Evolutionary conservation across 2,888 invertebrate genomes (phyloP).

Genomic region (Nomada flava): DNA sequence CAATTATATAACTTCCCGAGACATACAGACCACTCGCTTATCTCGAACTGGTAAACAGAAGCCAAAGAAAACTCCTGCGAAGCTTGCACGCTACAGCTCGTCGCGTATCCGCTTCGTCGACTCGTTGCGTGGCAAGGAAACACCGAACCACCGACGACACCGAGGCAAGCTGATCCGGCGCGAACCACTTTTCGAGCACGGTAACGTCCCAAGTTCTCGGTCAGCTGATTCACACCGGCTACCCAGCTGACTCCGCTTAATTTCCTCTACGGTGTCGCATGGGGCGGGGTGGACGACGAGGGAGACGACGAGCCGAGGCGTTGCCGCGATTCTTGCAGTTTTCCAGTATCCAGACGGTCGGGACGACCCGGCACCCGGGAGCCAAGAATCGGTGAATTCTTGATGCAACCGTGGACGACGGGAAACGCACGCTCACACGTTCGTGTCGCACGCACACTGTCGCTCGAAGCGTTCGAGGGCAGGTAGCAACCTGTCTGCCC

Average conservation of each 20-base stretch:
- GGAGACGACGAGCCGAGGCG: neutral
- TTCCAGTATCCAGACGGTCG: slow-evolving; percentile 51
- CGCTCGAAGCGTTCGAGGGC: slow-evolving; percentile 56
- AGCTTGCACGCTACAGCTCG: neutral
- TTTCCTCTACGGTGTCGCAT: slow-evolving; percentile 39
- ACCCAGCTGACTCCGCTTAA: slow-evolving; percentile 67
- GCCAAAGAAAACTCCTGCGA: neutral
- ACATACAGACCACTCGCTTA: neutral
- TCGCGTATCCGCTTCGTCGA: no score
- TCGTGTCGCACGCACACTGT: slow-evolving; percentile 3
- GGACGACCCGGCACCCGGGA: slow-evolving; percentile 33
- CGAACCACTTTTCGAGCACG: slow-evolving; percentile 36
- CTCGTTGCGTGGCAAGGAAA: neutral
- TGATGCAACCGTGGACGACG: slow-evolving; percentile 3
- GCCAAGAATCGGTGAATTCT: slow-evolving; percentile 27
- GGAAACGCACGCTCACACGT: slow-evolving; percentile 15
- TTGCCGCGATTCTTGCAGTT: slow-evolving; percentile 43
- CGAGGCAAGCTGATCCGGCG: neutral
- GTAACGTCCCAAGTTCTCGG: slow-evolving; percentile 56
- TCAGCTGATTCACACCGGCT: slow-evolving; percentile 70
- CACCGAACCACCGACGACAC: neutral
- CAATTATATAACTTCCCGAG: slow-evolving; percentile 20
- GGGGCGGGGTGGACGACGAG: neutral
- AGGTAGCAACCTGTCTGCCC: slow-evolving; percentile 77
- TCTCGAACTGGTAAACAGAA: slow-evolving; percentile 13